Conservation (phyloP, 2,113 vertebrate genomes). For the Lepus europaeus region DNA sequence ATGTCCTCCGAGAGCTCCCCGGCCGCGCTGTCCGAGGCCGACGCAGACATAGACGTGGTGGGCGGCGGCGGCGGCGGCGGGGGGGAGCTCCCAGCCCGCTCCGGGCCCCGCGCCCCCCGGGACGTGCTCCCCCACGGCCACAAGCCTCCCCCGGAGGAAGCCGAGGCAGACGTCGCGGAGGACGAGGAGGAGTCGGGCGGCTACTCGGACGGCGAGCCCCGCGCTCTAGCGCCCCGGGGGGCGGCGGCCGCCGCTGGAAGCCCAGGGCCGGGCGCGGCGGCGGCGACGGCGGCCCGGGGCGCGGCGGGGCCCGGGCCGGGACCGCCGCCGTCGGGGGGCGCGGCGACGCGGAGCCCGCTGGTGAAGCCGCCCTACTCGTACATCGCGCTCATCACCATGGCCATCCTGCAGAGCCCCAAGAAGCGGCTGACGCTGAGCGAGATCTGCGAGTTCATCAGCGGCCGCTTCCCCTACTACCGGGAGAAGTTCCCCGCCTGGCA, state of each 20-base stretch:
- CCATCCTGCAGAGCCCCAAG: slow-evolving; percentile 97
- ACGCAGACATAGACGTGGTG: slow-evolving; percentile 97
- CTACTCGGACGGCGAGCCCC: slow-evolving; percentile 81
- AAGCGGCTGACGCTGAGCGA: slow-evolving; percentile 96
- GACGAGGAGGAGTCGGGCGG: slow-evolving; percentile 89
- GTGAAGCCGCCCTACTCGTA: slow-evolving; percentile 98
- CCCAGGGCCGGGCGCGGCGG: slow-evolving; percentile 88
- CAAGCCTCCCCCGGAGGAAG: slow-evolving; percentile 84
- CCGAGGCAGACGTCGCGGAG: slow-evolving; percentile 89
- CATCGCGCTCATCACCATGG: slow-evolving; percentile 98
- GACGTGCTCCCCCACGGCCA: slow-evolving; percentile 83
- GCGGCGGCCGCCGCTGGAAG: slow-evolving; percentile 76
- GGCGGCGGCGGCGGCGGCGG: slow-evolving; percentile 90
- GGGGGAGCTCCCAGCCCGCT: slow-evolving; percentile 79
- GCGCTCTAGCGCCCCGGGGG: slow-evolving; percentile 79
- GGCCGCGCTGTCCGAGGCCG: slow-evolving; percentile 87
- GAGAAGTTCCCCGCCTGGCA: slow-evolving; percentile 98
- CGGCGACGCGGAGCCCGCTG: slow-evolving; percentile 88
- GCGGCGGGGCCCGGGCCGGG: slow-evolving; percentile 76
- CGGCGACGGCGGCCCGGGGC: slow-evolving; percentile 54
- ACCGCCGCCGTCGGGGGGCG: slow-evolving; percentile 80
- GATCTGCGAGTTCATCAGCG: slow-evolving; percentile 99
- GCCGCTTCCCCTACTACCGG: slow-evolving; percentile 96
- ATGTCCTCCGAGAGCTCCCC: slow-evolving; percentile 88
- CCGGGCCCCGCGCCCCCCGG: slow-evolving; percentile 81